Base-by-base conservation (phyloP, 2,113 vertebrate genomes). In the Petroica traversi region DNA sequence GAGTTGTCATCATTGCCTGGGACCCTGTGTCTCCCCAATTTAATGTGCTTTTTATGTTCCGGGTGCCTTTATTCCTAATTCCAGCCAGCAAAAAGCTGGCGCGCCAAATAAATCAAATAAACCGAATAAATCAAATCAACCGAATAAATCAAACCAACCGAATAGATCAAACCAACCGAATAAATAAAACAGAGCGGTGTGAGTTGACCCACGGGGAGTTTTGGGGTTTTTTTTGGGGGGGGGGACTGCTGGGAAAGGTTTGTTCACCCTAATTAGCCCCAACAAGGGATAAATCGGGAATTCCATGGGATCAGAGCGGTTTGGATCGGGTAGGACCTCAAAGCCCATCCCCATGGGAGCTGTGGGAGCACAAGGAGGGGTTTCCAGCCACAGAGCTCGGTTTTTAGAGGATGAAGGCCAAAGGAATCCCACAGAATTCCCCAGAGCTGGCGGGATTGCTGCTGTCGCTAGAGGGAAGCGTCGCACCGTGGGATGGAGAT, bases 381-480 rank as follows among this genome's bases (percentile, higher is more conserved):
- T 54, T 36, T 43, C 29, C 52, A 20, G 38, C 48, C 8, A 2
- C 3, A 8, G 40, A 45, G 7, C 25, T 22, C 17, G n/a, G 8
- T 5, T 34, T 40, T 18, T 59, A 38, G 88, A 75, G 54, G 19
- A 8, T 5, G 24, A 57, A 23, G 66, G 10, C 0, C 0, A 9
- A 29, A 52, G 24, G 19, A 9, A 7, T 3, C 25, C 0, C 2
- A 1, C 2, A 3, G 43, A 1, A 28, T 61, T 31, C 17, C 28
- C 34, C 2, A 0, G 1, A 4, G 0, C 1, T 1, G 20, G 41
- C 20, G 69, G 52, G 17, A 1, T 22, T 16, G 51, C 43, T 3
- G 4, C 38, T 34, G 88, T 82, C 96, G 67, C 95, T 92, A 96
- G 93, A 31, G 95, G 94, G 95, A 79, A 92, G 66, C 69, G 18